Percentiles rank a stretch among this genome's conserved stretches.
Conservation (phyloP, 2,888 invertebrate species). For the Leucophenga maculata region DNA sequence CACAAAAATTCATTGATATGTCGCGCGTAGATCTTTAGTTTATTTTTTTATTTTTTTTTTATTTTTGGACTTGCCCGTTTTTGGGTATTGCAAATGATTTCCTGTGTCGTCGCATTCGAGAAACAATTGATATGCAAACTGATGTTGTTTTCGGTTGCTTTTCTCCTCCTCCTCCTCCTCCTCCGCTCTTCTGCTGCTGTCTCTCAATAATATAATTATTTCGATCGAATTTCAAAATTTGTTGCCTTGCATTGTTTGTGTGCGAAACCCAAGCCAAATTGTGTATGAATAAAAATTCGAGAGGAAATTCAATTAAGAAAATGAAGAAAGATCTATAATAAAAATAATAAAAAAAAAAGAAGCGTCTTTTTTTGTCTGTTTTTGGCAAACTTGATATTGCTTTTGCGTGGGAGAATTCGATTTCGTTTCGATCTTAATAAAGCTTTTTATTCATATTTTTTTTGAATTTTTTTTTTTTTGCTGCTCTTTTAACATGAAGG, state of each 20-base stretch:
- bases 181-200: too few relatives aligned
- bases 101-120: constrained; percentile 51
- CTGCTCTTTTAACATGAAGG: too few relatives aligned
- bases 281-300: not conserved
- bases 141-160: not conserved
- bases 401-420: constrained; percentile 14
- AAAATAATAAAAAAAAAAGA: constrained; percentile 1
- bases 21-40: not conserved
- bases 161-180: too few relatives aligned
- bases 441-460: too few relatives aligned
- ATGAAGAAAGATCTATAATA: not conserved
- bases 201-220: constrained; percentile 49
- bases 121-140: constrained; percentile 55
- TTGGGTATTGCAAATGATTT: constrained; percentile 18
- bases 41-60: not conserved
- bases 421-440: constrained; percentile 1
- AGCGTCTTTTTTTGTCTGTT: not conserved
- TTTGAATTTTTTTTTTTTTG: too few relatives aligned
- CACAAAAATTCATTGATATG: constrained; percentile 26
- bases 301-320: constrained; percentile 23
- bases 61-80: constrained; percentile 18
- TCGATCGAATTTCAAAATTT: constrained; percentile 59
- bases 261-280: not conserved
- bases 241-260: constrained; percentile 16
- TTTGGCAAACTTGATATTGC: constrained; percentile 14